Evolutionary conservation across 2,113 vertebrate genomes (phyloP).

Genomic region (Apeltes quadracus): DNA sequence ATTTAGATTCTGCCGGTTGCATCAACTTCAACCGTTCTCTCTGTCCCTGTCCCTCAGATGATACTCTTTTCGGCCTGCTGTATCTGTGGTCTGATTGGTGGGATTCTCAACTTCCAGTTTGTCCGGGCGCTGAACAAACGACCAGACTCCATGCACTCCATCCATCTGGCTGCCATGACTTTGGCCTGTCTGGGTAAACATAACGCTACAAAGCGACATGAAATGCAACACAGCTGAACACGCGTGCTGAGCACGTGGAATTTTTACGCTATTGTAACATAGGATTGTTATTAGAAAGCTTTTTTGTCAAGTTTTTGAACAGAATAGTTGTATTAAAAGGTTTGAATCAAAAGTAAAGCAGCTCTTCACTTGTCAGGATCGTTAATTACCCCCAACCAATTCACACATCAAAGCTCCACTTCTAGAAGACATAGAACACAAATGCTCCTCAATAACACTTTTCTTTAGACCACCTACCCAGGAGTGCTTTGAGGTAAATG

Average conservation of each 20-base stretch:
- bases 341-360: background rate
- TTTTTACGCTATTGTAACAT: background rate
- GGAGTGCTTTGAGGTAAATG: background rate
- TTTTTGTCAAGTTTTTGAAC: background rate
- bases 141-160: slow-evolving; percentile 85
- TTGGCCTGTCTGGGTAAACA: slow-evolving; percentile 89
- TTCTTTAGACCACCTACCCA: background rate
- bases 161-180: slow-evolving; percentile 94
- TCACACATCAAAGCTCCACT: background rate
- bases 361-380: background rate
- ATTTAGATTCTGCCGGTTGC: slow-evolving; percentile 19
- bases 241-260: background rate
- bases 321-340: background rate
- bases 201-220: background rate
- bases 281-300: background rate
- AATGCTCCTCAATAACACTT: background rate
- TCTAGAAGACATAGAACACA: background rate
- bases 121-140: slow-evolving; percentile 92
- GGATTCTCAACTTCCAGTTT: slow-evolving; percentile 99
- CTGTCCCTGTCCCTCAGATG: slow-evolving; percentile 82
- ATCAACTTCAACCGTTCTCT: slow-evolving; percentile 6
- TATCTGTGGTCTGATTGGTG: slow-evolving; percentile 97
- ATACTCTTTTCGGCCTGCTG: slow-evolving; percentile 98
- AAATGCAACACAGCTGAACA: background rate
- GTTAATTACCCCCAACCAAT: background rate